Evolutionary conservation across 2,797 vertebrate genomes (phyloP), one percentile per base, ranked within the genome.

Genomic region (Xenops minutus): DNA sequence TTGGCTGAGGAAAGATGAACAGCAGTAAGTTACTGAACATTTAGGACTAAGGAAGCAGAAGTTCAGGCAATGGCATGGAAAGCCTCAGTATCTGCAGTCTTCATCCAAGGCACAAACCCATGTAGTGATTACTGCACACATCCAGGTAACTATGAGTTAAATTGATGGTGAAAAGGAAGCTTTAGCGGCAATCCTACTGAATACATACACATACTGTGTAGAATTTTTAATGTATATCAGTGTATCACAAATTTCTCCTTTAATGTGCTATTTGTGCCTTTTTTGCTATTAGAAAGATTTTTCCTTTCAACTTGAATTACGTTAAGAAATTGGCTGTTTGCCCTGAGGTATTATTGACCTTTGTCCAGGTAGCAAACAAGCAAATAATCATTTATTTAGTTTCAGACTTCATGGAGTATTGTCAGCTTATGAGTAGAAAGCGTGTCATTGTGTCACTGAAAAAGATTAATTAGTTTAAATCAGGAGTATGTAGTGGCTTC

Each of bases 401-500:
- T 94, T 77, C 63, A 85, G 46, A 73, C 34, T 81, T 96, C 91
- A 68, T 59, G 21, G n/a, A 51, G 18, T 71, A 71, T 41, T 75
- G 69, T 73, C 76, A 91, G 2, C 14, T 73, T 92, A 30, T 3
- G 16, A 73, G 41, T 32, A 87, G 62, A 89, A 92, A 80, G 8
- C 51, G 48, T 75, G 55, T 22, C 43, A 78, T 19, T 64, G 41
- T 75, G 44, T 82, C 59, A 88, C 3, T 83, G 68, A 72, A 83
- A 58, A 96, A 85, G 56, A 95, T 80, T 82, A 66, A 77, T 85
- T 80, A 29, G 64, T 63, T 92, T 77, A 73, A 92, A 82, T 85
- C 79, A 85, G 17, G 30, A 30, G 10, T 79, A 76, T n/a, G 20
- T 94, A 89, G 41, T 37, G 27, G 24, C 34, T 83, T 91, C n/a